Percentiles rank a stretch among this genome's conserved stretches.
Conservation (phyloP, 2,113 vertebrate genomes). For the Ochotona princeps region DNA sequence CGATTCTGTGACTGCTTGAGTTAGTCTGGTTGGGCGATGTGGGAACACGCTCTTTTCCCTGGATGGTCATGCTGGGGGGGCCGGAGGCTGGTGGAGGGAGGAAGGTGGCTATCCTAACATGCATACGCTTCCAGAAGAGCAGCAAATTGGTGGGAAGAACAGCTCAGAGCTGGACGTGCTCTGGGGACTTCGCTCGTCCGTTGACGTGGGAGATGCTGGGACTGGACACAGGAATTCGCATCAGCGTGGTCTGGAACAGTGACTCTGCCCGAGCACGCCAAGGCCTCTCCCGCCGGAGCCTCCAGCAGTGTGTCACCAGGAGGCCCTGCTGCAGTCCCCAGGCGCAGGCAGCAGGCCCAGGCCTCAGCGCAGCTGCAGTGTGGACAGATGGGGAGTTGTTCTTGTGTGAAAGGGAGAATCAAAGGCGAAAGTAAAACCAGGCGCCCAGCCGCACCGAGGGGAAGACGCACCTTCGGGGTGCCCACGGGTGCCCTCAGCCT, state of each 20-base stretch:
- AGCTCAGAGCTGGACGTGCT: not conserved
- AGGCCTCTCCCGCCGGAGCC: rapidly evolving
- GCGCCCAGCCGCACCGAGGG: rapidly evolving
- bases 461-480: rapidly evolving
- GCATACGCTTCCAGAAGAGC: rapidly evolving
- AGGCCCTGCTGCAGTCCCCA: rapidly evolving
- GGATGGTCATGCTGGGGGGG: not conserved
- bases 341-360: not conserved
- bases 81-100: rapidly evolving
- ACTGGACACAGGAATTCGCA: no score
- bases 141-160: rapidly evolving
- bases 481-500: not conserved
- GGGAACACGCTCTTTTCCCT: not conserved
- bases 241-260: no score
- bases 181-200: not conserved
- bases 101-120: not conserved
- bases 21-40: not conserved
- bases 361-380: rapidly evolving
- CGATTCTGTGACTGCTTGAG: rapidly evolving
- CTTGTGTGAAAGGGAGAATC: not conserved
- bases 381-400: not conserved
- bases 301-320: rapidly evolving
- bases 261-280: no score
- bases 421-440: rapidly evolving
- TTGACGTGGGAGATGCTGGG: rapidly evolving